These are phyloP conservation scores for Physella acuta DNA, from an alignment of 1,140 invertebrate species.

Conservation along the genomic window DNA sequence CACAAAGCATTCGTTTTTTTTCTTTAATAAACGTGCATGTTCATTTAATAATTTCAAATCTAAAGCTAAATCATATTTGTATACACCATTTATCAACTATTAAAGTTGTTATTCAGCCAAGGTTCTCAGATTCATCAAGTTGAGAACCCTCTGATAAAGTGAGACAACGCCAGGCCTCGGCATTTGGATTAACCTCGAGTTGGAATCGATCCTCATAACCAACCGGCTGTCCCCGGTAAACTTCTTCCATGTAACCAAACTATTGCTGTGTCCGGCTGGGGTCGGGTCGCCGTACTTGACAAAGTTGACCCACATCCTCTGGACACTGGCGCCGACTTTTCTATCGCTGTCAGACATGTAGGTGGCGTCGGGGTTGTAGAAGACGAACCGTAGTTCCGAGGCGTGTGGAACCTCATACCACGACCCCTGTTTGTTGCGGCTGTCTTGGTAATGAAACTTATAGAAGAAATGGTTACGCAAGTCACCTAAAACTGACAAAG, in stretches of 20 bases:
- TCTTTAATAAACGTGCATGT: too few relatives aligned
- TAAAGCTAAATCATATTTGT: too few relatives aligned
- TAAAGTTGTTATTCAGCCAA: too few relatives aligned
- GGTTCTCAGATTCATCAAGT: background rate
- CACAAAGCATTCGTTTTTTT: too few relatives aligned
- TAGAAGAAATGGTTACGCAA: constrained; percentile 1
- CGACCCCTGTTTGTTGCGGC: background rate
- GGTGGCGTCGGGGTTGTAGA: background rate
- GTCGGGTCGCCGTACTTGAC: constrained; percentile 6
- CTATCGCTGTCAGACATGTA: background rate
- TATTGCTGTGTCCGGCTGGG: background rate
- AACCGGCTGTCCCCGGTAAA: too few relatives aligned
- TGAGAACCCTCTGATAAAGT: constrained; percentile 1
- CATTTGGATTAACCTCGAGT: too few relatives aligned
- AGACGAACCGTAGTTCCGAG: background rate
- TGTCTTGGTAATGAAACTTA: constrained; percentile 8
- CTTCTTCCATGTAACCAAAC: too few relatives aligned
- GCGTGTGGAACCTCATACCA: constrained; percentile 11
- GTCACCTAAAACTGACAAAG: background rate
- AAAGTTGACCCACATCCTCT: constrained; percentile 15
- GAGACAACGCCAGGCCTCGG: background rate
- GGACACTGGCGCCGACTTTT: background rate
- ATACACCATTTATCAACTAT: too few relatives aligned
- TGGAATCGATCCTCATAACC: too few relatives aligned
- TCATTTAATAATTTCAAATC: too few relatives aligned